These are phyloP conservation scores for Ptilorrhoa leucosticta DNA, from an alignment of 2,113 vertebrate genomes.

Conservation along the genomic window DNA sequence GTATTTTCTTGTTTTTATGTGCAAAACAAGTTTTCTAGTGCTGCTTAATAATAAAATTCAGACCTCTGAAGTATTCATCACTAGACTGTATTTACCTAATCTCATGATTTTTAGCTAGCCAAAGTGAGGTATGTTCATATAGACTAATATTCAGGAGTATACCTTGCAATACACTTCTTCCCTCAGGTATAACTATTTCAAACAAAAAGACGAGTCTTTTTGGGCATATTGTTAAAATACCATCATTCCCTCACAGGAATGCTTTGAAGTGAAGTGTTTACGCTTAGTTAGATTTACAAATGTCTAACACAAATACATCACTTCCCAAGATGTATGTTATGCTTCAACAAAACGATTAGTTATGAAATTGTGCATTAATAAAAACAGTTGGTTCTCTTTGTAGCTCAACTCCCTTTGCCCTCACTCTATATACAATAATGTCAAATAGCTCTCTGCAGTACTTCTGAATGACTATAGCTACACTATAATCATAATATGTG, in stretches of 20 bases:
- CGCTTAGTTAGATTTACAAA: constrained; percentile 39
- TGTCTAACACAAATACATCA: constrained; percentile 49
- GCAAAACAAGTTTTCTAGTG: background rate
- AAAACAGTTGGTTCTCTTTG: constrained; percentile 56
- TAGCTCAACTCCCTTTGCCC: constrained; percentile 41
- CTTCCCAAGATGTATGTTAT: constrained; percentile 16
- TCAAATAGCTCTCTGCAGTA: constrained; percentile 33
- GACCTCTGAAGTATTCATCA: background rate
- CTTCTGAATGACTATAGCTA: background rate
- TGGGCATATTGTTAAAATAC: background rate
- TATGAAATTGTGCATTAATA: constrained; percentile 59
- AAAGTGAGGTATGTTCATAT: background rate
- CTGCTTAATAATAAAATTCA: background rate
- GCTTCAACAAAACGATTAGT: constrained; percentile 8
- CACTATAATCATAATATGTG: constrained; percentile 20
- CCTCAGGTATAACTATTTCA: background rate
- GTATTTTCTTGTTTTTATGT: background rate
- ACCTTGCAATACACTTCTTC: background rate
- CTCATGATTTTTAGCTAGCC: background rate
- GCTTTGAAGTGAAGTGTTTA: constrained; percentile 63
- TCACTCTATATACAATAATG: constrained; percentile 34
- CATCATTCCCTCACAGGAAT: constrained; percentile 5
- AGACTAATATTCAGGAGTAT: background rate
- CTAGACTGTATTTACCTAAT: background rate
- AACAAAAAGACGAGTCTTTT: background rate